Evolutionary conservation across 2,113 vertebrate genomes (phyloP), one percentile per base, ranked within the genome.

Genomic region (Limnothrissa miodon): DNA sequence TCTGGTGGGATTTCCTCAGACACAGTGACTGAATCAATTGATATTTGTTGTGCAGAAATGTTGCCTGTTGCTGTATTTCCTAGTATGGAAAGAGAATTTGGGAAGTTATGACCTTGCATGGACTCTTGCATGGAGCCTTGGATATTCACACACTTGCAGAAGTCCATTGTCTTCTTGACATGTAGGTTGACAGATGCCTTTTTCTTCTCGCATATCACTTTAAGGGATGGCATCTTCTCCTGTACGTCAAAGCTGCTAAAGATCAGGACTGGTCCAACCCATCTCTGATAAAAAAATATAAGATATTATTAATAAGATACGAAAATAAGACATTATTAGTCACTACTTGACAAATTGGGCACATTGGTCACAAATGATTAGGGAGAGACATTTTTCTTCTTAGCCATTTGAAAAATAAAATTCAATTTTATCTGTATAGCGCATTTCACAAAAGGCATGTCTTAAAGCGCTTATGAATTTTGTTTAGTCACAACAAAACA

Each of bases 21-120:
- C 81, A 98, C 94, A 0, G 91, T 96, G 23, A 99, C 97, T 0
- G 96, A 97, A 78, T 96, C 91, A 3, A 99, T 96, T 84, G 96
- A 97, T 78, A 98, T 85, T n/a, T 94, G 92, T 13, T 95, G 95
- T 0, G 93, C 93, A 0, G 94, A 95, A 83, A 85, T 92, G 11
- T 95, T 87, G 7, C 86, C 90, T 1, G 84, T 88, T 4, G 84
- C 90, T 0, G 87, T 90, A n/a, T 83, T 84, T 0, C 83, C 19
- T 0, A 89, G 85, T 53, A 91, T 87, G 39, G 80, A 81, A 78
- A 85, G 84, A 29, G 66, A 74, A 53, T 85, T 87, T 0, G 48
- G 53, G 81, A 33, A 82, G 46, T 83, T 88, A 11, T 85, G 82
- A 0, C 45, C 51, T 13, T 36, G 66, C 66, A n/a, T 5, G 10